Percentiles rank a stretch among this genome's conserved stretches.
Evolutionary conservation across 92 coral and sea anemone species (phyloP).

Genomic region (Parazoanthus atlanticus): DNA sequence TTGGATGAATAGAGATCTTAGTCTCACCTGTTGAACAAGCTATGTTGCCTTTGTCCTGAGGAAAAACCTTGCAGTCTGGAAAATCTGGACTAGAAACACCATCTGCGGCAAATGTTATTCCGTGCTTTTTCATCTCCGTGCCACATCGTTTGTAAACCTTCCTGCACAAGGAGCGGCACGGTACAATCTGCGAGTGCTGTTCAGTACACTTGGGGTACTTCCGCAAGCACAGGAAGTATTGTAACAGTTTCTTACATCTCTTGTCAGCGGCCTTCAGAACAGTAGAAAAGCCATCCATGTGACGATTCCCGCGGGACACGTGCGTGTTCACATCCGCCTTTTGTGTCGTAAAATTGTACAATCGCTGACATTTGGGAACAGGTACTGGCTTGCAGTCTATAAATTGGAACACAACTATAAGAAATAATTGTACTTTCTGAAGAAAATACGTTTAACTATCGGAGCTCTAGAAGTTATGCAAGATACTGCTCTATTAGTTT

Average conservation of each 20-base stretch:
- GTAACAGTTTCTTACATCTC: conserved; percentile 7
- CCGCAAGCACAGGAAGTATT: conserved; percentile 10
- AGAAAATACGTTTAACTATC: background rate
- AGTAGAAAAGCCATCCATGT: background rate
- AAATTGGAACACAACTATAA: too few species aligned
- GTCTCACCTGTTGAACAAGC: conserved; percentile 14
- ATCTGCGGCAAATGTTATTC: background rate
- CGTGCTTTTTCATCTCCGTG: background rate
- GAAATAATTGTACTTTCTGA: background rate
- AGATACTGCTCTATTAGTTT: background rate
- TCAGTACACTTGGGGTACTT: background rate
- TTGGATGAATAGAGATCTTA: too few species aligned
- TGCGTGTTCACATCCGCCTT: background rate
- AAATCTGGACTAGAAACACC: background rate
- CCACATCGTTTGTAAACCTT: conserved; percentile 22
- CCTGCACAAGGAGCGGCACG: conserved; percentile 31
- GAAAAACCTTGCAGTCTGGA: conserved; percentile 5
- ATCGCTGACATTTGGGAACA: background rate
- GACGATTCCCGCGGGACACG: background rate
- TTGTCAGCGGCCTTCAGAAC: conserved; percentile 1
- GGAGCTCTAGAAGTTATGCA: background rate
- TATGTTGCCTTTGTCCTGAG: background rate
- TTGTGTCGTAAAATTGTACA: background rate
- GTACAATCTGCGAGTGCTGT: background rate
- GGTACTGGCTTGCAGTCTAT: background rate